Evolutionary conservation across 2,888 invertebrate genomes (phyloP).

Genomic region (Syrphus vitripennis): DNA sequence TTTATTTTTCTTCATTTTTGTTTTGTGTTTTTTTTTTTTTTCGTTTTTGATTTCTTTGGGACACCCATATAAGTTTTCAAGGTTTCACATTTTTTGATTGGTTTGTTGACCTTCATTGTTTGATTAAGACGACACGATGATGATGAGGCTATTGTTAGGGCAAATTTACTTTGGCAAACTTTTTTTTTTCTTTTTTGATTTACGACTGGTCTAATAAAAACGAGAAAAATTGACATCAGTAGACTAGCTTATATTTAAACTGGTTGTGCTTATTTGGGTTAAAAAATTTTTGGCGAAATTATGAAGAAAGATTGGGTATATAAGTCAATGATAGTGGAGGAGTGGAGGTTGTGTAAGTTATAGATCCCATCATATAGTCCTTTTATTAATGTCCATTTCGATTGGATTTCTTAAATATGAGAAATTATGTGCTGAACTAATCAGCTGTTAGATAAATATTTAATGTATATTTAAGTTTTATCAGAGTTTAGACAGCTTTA

Average conservation of each 20-base stretch:
- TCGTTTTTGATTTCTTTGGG: not conserved
- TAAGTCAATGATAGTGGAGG: no score
- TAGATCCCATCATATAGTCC: no score
- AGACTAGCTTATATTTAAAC: not conserved
- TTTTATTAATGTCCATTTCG: no score
- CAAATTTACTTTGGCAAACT: not conserved
- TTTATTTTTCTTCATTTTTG: not conserved
- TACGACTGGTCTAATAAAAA: not conserved
- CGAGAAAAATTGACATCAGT: not conserved
- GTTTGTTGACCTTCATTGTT: slow-evolving; percentile 53
- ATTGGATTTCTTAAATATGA: no score
- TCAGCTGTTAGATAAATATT: no score
- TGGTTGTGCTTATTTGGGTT: not conserved
- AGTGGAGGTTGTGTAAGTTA: no score
- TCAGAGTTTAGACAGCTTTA: no score
- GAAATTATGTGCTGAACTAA: no score
- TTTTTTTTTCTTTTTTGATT: not conserved
- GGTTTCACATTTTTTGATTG: slow-evolving; percentile 28
- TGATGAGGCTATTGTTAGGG: not conserved
- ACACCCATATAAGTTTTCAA: slow-evolving; percentile 28
- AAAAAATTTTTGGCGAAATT: not conserved
- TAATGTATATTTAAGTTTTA: no score
- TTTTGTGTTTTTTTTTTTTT: not conserved
- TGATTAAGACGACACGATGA: no score
- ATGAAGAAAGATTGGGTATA: not conserved